These are phyloP conservation scores for Acanthoscelides obtectus DNA, from an alignment of 2,888 invertebrate genomes.

Conservation along the genomic window DNA sequence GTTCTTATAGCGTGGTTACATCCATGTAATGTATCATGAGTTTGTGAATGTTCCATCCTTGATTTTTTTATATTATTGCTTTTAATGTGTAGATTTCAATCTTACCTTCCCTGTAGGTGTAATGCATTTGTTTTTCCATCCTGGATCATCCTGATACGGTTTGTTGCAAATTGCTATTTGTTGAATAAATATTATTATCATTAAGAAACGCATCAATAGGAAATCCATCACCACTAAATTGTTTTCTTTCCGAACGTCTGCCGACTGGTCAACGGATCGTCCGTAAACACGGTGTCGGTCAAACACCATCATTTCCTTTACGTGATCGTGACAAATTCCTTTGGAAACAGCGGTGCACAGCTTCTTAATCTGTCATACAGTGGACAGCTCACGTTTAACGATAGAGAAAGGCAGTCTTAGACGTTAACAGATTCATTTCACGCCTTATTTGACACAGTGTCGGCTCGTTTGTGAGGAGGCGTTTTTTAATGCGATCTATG, in stretches of 20 bases:
- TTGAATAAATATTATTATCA: too few species aligned
- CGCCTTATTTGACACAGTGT: neutral
- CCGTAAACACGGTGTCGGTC: neutral
- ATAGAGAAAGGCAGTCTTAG: slow-evolving; percentile 8
- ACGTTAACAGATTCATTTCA: slow-evolving; percentile 8
- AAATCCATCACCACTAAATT: neutral
- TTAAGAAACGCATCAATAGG: too few species aligned
- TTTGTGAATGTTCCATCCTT: too few species aligned
- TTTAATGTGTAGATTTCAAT: too few species aligned
- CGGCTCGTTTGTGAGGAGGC: neutral
- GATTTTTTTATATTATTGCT: too few species aligned
- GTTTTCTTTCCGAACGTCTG: neutral
- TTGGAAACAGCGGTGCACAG: slow-evolving; percentile 8
- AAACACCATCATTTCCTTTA: slow-evolving; percentile 13
- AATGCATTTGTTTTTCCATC: too few species aligned
- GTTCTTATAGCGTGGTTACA: too few species aligned
- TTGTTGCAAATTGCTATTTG: too few species aligned
- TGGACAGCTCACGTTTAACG: slow-evolving; percentile 12
- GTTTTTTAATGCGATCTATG: neutral
- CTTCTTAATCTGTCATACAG: slow-evolving; percentile 13
- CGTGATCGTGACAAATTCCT: slow-evolving; percentile 17
- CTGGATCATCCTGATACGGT: too few species aligned
- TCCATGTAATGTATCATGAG: too few species aligned
- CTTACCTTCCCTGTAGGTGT: too few species aligned
- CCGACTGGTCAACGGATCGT: neutral